These are phyloP conservation scores for Allenopithecus nigroviridis DNA, from an alignment of 2,797 vertebrate species.

Conservation along the genomic window DNA sequence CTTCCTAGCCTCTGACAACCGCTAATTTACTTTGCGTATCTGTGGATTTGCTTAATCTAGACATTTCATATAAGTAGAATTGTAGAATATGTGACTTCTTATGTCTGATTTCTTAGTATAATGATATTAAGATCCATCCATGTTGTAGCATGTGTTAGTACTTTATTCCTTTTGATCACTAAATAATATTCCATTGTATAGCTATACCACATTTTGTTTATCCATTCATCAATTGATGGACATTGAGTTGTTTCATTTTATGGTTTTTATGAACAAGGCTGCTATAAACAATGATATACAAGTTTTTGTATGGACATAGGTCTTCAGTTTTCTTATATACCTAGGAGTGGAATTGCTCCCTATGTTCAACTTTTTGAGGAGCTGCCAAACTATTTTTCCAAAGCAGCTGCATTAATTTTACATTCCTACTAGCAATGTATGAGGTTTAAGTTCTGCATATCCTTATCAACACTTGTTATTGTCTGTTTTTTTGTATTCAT, in stretches of 20 bases:
- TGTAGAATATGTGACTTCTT: not conserved
- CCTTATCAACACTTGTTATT: not conserved
- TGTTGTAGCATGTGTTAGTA: not conserved
- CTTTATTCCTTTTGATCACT: not conserved
- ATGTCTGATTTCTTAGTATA: not conserved
- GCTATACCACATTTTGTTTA: not conserved
- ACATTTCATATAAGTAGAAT: not conserved
- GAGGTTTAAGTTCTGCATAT: not conserved
- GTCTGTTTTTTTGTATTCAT: not conserved
- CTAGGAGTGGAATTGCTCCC: not conserved
- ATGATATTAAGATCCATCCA: not conserved
- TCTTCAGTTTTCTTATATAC: constrained; percentile 16
- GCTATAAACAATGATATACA: not conserved
- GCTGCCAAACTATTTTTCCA: not conserved
- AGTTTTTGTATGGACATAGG: not conserved
- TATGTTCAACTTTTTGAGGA: not conserved
- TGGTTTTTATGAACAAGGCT: not conserved
- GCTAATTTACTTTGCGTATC: not conserved
- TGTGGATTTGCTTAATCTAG: not conserved
- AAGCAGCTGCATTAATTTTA: not conserved
- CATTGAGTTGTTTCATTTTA: not conserved
- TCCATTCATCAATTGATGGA: not conserved
- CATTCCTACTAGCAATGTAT: not conserved
- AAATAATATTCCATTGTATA: not conserved
- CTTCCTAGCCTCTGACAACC: no score